Evolutionary conservation across 2,888 invertebrate species (phyloP).

Genomic region (Pseudococcus longispinus): DNA sequence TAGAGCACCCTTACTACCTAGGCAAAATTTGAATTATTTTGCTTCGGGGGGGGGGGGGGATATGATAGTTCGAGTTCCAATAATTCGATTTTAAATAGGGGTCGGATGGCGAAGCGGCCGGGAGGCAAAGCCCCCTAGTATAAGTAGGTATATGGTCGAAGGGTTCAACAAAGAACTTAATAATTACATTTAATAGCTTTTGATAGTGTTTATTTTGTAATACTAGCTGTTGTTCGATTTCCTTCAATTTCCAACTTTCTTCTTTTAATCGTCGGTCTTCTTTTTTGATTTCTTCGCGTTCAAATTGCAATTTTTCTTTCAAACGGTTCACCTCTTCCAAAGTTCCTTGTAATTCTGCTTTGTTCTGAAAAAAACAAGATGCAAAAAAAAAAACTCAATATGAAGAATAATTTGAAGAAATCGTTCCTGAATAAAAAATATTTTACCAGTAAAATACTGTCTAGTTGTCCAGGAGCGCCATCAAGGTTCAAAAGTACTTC

Average conservation of each 20-base stretch:
- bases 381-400: background rate
- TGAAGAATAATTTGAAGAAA: background rate
- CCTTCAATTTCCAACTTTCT: slow-evolving; percentile 46
- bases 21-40: no score
- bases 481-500: slow-evolving; percentile 42
- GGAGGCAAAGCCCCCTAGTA: no score
- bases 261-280: slow-evolving; percentile 54
- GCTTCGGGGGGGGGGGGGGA: no score
- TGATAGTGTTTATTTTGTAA: slow-evolving; percentile 43
- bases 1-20: no score
- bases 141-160: no score
- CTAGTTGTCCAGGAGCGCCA: slow-evolving; percentile 1
- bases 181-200: slow-evolving; percentile 15
- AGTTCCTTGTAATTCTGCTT: slow-evolving; percentile 53
- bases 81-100: no score
- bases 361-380: background rate
- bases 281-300: slow-evolving; percentile 44
- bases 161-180: background rate
- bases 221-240: slow-evolving; percentile 40
- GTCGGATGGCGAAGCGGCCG: no score
- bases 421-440: background rate
- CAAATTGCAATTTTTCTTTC: slow-evolving; percentile 47
- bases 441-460: slow-evolving; percentile 46
- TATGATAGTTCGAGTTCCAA: no score
- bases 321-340: slow-evolving; percentile 46